These are phyloP conservation scores for Ctenopoma multispine DNA, from an alignment of 2,797 vertebrate species.

Conservation along the genomic window DNA sequence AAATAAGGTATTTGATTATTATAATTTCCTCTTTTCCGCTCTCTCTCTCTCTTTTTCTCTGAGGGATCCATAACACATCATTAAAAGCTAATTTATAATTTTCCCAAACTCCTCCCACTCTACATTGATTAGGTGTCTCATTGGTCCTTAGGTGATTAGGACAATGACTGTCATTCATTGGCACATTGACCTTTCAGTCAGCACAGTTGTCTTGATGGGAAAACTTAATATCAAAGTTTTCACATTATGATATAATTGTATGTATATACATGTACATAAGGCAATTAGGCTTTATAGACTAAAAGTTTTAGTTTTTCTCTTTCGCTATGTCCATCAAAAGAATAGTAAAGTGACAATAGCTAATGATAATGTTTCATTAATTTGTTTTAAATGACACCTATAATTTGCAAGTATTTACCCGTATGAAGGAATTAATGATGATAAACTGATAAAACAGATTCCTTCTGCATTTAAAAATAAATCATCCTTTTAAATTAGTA, in stretches of 20 bases:
- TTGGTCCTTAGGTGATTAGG: conserved; percentile 61
- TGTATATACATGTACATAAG: not conserved
- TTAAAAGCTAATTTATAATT: conserved; percentile 75
- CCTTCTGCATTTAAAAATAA: too few species aligned
- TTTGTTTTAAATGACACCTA: conserved; percentile 45
- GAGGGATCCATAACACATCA: conserved; percentile 28
- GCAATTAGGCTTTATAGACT: conserved; percentile 18
- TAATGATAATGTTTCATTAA: conserved; percentile 48
- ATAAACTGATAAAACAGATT: too few species aligned
- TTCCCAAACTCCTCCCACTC: conserved; percentile 35
- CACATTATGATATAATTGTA: conserved; percentile 1
- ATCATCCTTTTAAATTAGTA: too few species aligned
- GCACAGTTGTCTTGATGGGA: not conserved
- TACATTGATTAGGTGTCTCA: conserved; percentile 53
- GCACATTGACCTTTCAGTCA: conserved; percentile 36
- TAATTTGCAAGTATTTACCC: conserved; percentile 11
- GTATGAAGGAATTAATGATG: not conserved
- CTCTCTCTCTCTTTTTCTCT: conserved; percentile 29
- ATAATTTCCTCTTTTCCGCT: conserved; percentile 16
- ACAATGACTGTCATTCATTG: conserved; percentile 24
- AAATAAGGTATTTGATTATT: conserved; percentile 43
- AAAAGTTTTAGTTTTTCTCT: conserved; percentile 6
- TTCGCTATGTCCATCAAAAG: conserved; percentile 7
- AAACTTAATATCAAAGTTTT: not conserved
- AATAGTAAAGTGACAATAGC: conserved; percentile 2